These are phyloP conservation scores for Sanderia malayensis DNA, from an alignment of 30 jellyfish, hydroid and myxozoan genomes.

Conservation along the genomic window DNA sequence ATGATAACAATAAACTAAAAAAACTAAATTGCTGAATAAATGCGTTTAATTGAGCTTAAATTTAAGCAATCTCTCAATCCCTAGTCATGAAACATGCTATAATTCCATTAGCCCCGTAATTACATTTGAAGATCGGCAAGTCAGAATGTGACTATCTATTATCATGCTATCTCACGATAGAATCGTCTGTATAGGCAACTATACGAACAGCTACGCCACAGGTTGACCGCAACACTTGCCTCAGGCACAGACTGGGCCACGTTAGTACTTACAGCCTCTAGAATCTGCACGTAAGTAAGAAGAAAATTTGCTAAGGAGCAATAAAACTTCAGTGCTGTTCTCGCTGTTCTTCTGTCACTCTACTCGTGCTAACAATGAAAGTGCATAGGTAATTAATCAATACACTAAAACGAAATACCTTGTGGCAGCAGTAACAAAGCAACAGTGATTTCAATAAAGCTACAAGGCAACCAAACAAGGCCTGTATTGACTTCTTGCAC, in stretches of 20 bases:
- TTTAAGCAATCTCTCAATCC: background rate
- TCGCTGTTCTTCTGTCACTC: too few relatives aligned
- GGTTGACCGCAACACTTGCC: background rate
- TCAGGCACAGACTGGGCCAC: too few relatives aligned
- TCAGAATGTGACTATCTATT: background rate
- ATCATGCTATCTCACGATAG: background rate
- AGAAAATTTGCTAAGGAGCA: too few relatives aligned
- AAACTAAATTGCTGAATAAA: background rate
- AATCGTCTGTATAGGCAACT: background rate
- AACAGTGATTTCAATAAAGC: background rate
- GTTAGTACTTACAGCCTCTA: background rate
- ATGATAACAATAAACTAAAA: background rate
- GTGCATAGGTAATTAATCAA: background rate
- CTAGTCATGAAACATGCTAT: background rate
- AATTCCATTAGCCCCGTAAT: background rate
- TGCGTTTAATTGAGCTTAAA: conserved; percentile 1
- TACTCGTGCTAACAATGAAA: too few relatives aligned
- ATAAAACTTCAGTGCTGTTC: too few relatives aligned
- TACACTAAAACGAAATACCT: background rate
- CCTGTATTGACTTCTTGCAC: too few relatives aligned
- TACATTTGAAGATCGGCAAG: background rate
- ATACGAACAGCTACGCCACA: background rate
- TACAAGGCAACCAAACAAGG: too few relatives aligned
- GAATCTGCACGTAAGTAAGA: background rate
- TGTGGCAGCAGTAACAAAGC: background rate